phyloP scores from a whole-genome alignment of 2,113 vertebrate species.

The Pycnonotus jocosus region DNA sequence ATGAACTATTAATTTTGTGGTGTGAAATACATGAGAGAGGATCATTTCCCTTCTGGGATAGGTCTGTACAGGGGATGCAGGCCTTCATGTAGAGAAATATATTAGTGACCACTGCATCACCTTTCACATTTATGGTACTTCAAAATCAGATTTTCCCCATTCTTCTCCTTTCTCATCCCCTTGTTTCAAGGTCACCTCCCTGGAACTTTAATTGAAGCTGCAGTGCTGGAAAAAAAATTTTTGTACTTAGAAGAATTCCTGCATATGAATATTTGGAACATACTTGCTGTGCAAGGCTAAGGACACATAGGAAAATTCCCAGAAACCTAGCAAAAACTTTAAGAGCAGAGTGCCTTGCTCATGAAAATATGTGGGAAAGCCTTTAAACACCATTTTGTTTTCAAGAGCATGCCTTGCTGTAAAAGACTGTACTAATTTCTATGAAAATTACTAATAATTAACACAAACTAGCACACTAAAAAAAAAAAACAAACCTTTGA shows the following conservation, averaged over 20 bases:
- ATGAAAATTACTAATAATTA: background rate
- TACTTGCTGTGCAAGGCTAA: background rate
- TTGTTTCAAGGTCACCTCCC: background rate
- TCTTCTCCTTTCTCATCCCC: background rate
- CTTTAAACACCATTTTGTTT: background rate
- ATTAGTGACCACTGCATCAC: background rate
- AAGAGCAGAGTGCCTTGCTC: background rate
- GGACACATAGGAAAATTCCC: background rate
- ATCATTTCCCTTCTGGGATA: background rate
- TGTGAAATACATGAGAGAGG: background rate
- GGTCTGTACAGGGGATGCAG: background rate
- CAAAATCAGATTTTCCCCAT: background rate
- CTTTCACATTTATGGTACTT: background rate
- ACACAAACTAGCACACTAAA: background rate
- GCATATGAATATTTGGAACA: background rate
- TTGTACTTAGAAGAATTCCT: background rate
- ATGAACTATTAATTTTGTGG: background rate
- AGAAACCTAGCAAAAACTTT: background rate
- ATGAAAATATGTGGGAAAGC: background rate
- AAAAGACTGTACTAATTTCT: background rate
- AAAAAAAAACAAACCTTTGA: background rate
- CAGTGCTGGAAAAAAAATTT: background rate
- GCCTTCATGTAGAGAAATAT: background rate
- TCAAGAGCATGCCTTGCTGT: background rate
- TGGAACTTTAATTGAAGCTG: background rate